phyloP scores from a whole-genome alignment of 2,888 invertebrate genomes.

The Drosophila falleni region DNA sequence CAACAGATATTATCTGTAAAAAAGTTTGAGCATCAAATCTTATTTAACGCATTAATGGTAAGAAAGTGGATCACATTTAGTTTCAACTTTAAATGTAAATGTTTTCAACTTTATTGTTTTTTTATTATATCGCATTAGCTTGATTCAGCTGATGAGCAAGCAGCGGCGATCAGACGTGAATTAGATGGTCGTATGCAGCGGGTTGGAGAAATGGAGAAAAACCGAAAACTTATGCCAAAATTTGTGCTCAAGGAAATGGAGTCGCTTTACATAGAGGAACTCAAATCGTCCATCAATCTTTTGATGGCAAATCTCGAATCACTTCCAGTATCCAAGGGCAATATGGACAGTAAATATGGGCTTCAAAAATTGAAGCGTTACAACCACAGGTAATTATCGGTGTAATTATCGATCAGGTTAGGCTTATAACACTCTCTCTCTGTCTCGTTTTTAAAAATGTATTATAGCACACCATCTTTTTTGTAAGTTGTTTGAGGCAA shows the following conservation, averaged over 20 bases:
- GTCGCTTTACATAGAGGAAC: slow-evolving; percentile 98
- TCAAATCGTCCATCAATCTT: slow-evolving; percentile 98
- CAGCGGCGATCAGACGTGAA: slow-evolving; percentile 99
- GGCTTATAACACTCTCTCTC: not conserved
- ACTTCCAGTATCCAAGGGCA: slow-evolving; percentile 98
- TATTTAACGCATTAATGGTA: slow-evolving; percentile 98
- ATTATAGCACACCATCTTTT: slow-evolving; percentile 83
- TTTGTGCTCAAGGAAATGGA: slow-evolving; percentile 99
- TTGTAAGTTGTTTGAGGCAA: slow-evolving; percentile 77
- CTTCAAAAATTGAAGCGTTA: slow-evolving; percentile 99
- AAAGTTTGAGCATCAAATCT: slow-evolving; percentile 99
- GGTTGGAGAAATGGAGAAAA: slow-evolving; percentile 98
- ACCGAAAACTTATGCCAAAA: slow-evolving; percentile 98
- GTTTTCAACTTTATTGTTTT: not conserved
- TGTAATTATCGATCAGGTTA: not conserved
- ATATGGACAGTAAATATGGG: slow-evolving; percentile 98
- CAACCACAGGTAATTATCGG: slow-evolving; percentile 94
- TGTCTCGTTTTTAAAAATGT: not conserved
- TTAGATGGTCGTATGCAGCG: slow-evolving; percentile 98
- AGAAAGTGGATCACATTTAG: not conserved
- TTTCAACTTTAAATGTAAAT: too few relatives aligned
- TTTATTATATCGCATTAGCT: slow-evolving; percentile 88
- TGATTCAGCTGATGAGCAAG: slow-evolving; percentile 99
- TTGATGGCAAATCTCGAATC: slow-evolving; percentile 99
- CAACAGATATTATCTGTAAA: slow-evolving; percentile 99